Base-by-base conservation (phyloP, 1,140 invertebrate genomes). In the Papilio helenus region DNA sequence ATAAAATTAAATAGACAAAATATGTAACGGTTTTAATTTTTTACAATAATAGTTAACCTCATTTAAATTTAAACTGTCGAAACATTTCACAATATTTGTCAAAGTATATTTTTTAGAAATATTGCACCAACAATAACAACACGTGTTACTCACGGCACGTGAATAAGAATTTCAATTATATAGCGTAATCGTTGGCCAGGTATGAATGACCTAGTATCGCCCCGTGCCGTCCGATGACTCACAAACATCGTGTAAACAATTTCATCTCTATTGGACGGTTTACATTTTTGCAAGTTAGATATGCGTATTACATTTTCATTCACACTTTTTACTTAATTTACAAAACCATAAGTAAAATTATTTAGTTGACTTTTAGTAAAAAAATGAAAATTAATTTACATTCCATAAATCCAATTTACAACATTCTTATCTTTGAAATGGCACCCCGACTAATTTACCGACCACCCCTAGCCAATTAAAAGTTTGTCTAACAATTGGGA, bases 401-500 rank as follows among this genome's bases (percentile, higher is more conserved):
- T 49, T 58, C 23, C 23, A 74, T 49, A 26, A 73, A 74, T 74
- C 44, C 44, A 74, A 51, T 74, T 51, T 74, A 77, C 51, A 61
- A 68, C 61, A 68, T 68, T 68, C 76, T 61, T 77, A 65, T 77
- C 34, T 10, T 42, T 16, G 29, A 77, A 76, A 71, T 77, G 51
- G 81, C 80, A 81, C 78, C 82, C 72, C 81, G 82, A 85, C 80
- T 72, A 79, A 86, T 88, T 89, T 86, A 83, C 84, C 80, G 82
- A 72, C 74, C 83, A 86, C 89, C 89, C 91, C 87, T 85, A 86
- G 82, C 73, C 89, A 92, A 87, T 86, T 87, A 85, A 73, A 85
- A 83, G 81, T 92, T 90, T 92, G 85, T 90, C 87, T 92, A 88
- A 89, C 83, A 90, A 92, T 92, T 92, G 89, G 86, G 83, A 86